Conservation (phyloP, 1,140 invertebrate species). For the Psix sp. region DNA sequence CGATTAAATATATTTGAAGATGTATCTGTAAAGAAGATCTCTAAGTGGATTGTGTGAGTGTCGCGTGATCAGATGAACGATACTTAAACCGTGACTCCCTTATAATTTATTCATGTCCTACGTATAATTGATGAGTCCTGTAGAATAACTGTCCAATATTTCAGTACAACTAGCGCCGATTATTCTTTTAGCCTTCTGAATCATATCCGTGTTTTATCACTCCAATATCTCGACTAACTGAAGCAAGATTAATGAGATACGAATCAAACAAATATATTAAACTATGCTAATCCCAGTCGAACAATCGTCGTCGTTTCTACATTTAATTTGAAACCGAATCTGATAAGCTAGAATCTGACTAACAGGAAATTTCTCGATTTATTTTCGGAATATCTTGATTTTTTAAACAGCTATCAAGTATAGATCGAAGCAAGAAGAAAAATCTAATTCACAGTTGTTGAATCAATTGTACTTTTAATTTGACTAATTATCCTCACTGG, state of each 20-base stretch:
- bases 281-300: slow-evolving; percentile 17
- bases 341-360: no score
- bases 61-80: slow-evolving; percentile 33
- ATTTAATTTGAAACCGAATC: neutral
- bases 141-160: slow-evolving; percentile 33
- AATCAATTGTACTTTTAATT: no score
- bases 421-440: no score
- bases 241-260: slow-evolving; percentile 24
- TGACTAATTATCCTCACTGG: no score
- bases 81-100: slow-evolving; percentile 30
- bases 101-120: slow-evolving; percentile 44
- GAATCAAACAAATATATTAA: slow-evolving; percentile 27
- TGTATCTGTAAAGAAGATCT: slow-evolving; percentile 30
- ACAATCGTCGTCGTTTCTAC: neutral
- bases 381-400: no score
- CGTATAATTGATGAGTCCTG: slow-evolving; percentile 39
- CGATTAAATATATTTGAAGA: slow-evolving; percentile 35
- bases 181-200: slow-evolving; percentile 28
- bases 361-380: no score
- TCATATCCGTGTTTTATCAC: slow-evolving; percentile 29
- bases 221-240: slow-evolving; percentile 18
- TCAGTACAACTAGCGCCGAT: slow-evolving; percentile 7
- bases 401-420: no score
- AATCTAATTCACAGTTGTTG: no score
- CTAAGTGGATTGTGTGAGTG: slow-evolving; percentile 20